Evolutionary conservation across 2,797 vertebrate species (phyloP).

Genomic region (Myotis myotis): DNA sequence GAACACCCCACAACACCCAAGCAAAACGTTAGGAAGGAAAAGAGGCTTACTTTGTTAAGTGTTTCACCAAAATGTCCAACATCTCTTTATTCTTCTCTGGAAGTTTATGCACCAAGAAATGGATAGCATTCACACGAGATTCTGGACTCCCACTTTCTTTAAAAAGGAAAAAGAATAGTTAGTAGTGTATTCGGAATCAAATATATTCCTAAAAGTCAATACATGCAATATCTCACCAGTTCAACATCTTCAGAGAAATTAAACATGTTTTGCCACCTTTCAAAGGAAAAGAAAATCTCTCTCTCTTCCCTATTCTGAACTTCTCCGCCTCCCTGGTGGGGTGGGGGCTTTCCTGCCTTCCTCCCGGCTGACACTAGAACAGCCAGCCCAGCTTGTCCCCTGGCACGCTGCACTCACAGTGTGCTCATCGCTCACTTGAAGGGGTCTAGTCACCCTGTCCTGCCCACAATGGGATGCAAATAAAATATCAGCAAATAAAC

Average conservation of each 20-base stretch:
- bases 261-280: slow-evolving; percentile 53
- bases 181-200: slow-evolving; percentile 24
- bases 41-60: slow-evolving; percentile 95
- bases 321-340: neutral
- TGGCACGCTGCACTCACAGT: neutral
- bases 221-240: neutral
- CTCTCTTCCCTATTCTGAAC: neutral
- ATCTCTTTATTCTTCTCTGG: slow-evolving; percentile 96
- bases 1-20: neutral
- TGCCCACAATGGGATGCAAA: neutral
- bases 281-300: neutral
- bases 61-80: slow-evolving; percentile 96
- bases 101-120: slow-evolving; percentile 96
- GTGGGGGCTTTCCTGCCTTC: neutral
- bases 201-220: neutral
- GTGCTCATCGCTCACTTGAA: neutral
- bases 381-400: neutral
- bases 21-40: slow-evolving; percentile 33
- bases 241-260: slow-evolving; percentile 25
- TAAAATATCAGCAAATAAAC: neutral
- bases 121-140: slow-evolving; percentile 93
- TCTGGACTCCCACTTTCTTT: slow-evolving; percentile 95
- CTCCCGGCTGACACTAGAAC: neutral
- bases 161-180: slow-evolving; percentile 48
- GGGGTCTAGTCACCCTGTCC: neutral